phyloP scores from a whole-genome alignment of 1,140 invertebrate genomes.

The Drosophila serrata region DNA sequence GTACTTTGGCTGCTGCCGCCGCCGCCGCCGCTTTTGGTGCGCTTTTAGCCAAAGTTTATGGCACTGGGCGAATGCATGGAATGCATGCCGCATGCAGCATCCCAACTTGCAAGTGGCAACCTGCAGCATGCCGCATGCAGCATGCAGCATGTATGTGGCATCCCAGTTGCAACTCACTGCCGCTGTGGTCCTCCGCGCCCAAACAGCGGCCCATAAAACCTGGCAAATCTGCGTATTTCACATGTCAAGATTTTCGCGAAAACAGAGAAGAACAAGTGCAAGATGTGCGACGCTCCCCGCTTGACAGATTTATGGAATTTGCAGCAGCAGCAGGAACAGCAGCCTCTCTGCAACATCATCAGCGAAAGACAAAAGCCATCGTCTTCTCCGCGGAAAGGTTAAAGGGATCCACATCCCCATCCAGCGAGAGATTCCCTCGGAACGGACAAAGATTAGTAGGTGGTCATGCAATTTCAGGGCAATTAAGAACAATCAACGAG shows the following conservation, averaged over 20 bases:
- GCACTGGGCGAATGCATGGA: constrained; percentile 79
- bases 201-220: constrained; percentile 75
- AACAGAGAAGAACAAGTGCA: constrained; percentile 76
- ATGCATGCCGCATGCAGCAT: constrained; percentile 66
- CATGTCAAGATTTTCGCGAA: constrained; percentile 76
- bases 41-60: constrained; percentile 81
- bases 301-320: constrained; percentile 84
- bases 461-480: constrained; percentile 63
- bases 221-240: constrained; percentile 83
- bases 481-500: constrained; percentile 76
- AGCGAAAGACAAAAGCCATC: constrained; percentile 40
- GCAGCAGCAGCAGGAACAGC: constrained; percentile 48
- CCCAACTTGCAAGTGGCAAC: constrained; percentile 23
- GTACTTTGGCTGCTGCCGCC: constrained; percentile 65
- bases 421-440: constrained; percentile 26
- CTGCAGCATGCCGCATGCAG: constrained; percentile 17
- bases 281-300: constrained; percentile 61
- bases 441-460: constrained; percentile 47
- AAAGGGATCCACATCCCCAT: constrained; percentile 41
- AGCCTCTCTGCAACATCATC: constrained; percentile 22
- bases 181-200: constrained; percentile 44
- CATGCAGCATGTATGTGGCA: constrained; percentile 15
- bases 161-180: constrained; percentile 27
- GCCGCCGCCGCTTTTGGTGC: constrained; percentile 75
- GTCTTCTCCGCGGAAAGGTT: constrained; percentile 50